Evolutionary conservation across 2,888 invertebrate genomes (phyloP), one percentile per base, ranked within the genome.

Genomic region (Heteromurus nitidus): DNA sequence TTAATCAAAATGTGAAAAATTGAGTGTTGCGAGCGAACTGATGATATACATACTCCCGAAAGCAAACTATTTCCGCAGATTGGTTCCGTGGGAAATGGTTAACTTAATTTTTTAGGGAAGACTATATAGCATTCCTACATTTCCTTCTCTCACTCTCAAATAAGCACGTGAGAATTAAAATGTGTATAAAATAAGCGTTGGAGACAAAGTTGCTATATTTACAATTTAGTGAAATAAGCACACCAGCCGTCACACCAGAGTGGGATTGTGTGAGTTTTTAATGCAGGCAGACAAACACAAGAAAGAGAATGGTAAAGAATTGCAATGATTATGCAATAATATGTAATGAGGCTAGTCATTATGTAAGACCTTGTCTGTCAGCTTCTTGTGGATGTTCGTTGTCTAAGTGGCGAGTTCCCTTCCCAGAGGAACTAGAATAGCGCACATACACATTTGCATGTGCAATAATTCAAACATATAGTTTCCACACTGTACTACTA

Each of bases 351-450:
- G 81, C 81, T 81, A 81, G 81, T 75, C 75, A 81, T 81, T 81
- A 81, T 81, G 81, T 70, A 81, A 81, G 81, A 81, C 81, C 81
- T 81, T 81, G 81, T 81, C 81, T 81, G 74, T 81, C 75, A 75
- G 69, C 80, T 74, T 74, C 69, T 80, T 80, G 50, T 74, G 20
- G 30, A 55, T 69, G 47, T 18, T 26, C 58, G 36, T 20, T 20
- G 7, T 42, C 44, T 47, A 64, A 79, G 64, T 28, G 42, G 16
- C 20, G 60, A 53, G 74, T 74, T 80, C 65, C 70, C 81, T 81
- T 81, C 81, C 81, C 81, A 81, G 70, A 81, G 81, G 75, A 81
- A 75, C 81, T 62, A 47, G 36, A 9, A 36, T 9, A 36, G 13
- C 13, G 36, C 16, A 47, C 11, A 47, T 47, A 47, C n/a, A 47